Evolutionary conservation across 2,888 invertebrate genomes (phyloP).

Genomic region (Allolobophora icterica): DNA sequence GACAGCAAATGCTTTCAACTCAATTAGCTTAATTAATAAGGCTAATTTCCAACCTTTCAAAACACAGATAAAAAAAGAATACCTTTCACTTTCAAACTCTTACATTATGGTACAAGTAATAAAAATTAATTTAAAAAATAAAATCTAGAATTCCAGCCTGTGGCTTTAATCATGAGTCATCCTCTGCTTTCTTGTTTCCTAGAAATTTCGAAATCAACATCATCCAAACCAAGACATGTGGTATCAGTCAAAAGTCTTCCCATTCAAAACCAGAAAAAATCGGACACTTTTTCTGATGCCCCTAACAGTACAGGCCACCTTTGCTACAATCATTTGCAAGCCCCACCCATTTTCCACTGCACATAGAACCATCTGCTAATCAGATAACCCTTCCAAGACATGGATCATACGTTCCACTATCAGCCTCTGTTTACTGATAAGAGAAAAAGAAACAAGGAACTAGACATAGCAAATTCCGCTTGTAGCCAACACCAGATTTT

Average conservation of each 20-base stretch:
- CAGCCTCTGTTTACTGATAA: background rate
- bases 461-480: constrained; percentile 1
- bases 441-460: background rate
- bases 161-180: background rate
- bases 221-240: background rate
- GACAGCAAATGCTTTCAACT: background rate
- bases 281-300: background rate
- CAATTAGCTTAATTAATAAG: background rate
- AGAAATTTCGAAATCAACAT: background rate
- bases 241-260: background rate
- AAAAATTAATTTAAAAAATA: background rate
- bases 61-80: background rate
- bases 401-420: background rate
- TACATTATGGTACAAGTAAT: background rate
- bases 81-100: background rate
- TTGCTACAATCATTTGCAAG: background rate
- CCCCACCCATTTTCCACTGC: background rate
- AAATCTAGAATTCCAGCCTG: background rate
- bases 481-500: constrained; percentile 10
- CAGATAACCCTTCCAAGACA: background rate
- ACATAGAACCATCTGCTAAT: background rate
- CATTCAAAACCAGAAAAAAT: background rate
- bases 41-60: background rate
- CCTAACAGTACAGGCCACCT: background rate
- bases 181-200: background rate